A percentile compares a stretch with the other conserved stretches of the same genome.
Conservation (phyloP, 2,888 invertebrate genomes). For the Smittia aterrima region DNA sequence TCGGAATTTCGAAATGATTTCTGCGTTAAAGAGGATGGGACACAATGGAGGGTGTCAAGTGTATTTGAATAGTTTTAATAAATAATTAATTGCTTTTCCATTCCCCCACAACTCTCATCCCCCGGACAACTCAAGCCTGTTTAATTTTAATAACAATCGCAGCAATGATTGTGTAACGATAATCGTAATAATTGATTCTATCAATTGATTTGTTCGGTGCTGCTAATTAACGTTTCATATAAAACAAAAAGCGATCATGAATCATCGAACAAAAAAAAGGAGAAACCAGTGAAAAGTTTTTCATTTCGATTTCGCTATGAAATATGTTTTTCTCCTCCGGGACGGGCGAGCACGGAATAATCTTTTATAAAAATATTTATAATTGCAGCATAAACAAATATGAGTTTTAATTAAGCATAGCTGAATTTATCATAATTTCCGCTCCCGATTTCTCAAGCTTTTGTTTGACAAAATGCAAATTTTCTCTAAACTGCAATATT, state of each 20-base stretch:
- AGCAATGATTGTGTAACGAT: background rate
- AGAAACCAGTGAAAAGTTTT: too few species aligned
- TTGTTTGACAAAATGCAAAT: slow-evolving; percentile 7
- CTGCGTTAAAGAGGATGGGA: background rate
- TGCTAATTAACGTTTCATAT: background rate
- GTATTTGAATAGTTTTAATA: slow-evolving; percentile 23
- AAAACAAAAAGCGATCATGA: too few species aligned
- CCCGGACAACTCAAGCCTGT: too few species aligned
- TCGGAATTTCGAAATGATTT: background rate
- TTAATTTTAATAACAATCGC: background rate
- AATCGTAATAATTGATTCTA: background rate
- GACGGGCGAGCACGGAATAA: too few species aligned
- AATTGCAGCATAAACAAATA: background rate
- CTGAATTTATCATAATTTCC: background rate
- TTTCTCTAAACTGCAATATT: background rate
- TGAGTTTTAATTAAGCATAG: background rate
- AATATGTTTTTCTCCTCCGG: background rate
- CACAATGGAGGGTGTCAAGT: background rate
- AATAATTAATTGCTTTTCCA: slow-evolving; percentile 24
- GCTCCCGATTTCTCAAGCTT: background rate
- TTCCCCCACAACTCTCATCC: background rate
- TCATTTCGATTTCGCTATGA: background rate
- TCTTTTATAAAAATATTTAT: background rate
- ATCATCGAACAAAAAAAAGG: too few species aligned
- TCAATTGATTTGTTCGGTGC: background rate